Percentiles rank a stretch among this genome's conserved stretches.
Conservation (phyloP, 1,140 invertebrate genomes). For the Antheraea mylitta region DNA sequence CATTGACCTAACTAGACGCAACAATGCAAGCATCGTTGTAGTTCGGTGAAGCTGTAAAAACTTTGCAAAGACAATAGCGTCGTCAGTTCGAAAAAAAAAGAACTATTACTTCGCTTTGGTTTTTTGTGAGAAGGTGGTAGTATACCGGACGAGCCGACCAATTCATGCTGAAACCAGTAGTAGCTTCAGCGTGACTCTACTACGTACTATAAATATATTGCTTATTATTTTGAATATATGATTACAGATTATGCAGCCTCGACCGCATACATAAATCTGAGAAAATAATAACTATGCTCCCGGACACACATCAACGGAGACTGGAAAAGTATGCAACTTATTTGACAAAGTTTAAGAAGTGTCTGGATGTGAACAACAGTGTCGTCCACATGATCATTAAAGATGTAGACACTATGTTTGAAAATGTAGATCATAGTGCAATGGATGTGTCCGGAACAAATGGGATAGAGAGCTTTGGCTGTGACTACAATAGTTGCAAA, state of each 20-base stretch:
- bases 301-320: slow-evolving; percentile 86
- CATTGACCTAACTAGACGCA: no score
- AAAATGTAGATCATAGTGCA: slow-evolving; percentile 61
- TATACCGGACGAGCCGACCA: no score
- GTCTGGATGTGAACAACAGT: slow-evolving; percentile 91
- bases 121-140: no score
- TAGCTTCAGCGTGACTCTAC: no score
- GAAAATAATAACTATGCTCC: slow-evolving; percentile 86
- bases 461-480: slow-evolving; percentile 55
- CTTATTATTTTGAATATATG: no score
- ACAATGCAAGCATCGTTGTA: no score
- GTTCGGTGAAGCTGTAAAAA: no score
- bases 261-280: slow-evolving; percentile 86
- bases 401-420: slow-evolving; percentile 91
- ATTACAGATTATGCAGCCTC: slow-evolving; percentile 76
- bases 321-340: slow-evolving; percentile 88
- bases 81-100: no score
- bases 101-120: no score
- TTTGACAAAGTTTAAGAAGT: slow-evolving; percentile 85
- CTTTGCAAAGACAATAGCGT: no score
- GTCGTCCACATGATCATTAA: slow-evolving; percentile 91
- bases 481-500: slow-evolving; percentile 66
- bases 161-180: no score
- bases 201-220: no score
- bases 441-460: slow-evolving; percentile 40